Evolutionary conservation across 2,888 invertebrate species (phyloP), one percentile per base, ranked within the genome.

Genomic region (Ligdia adustata): DNA sequence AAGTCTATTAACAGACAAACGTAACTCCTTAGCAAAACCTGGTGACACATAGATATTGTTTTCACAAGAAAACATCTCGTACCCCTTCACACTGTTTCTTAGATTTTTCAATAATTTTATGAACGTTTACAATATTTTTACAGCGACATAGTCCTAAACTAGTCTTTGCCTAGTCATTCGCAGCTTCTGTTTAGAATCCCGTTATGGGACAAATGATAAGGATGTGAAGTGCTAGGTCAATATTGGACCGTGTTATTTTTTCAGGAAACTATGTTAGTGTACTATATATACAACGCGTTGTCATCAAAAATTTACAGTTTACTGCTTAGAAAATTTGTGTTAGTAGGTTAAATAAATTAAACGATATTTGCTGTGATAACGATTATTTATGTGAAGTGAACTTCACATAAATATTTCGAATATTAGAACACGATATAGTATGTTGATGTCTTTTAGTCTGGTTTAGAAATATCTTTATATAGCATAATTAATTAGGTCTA

Each of bases 201-300:
- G 48, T 28, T 42, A 38, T 33, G 41, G 35, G 4, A 7, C 7
- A 13, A 26, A 20, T 38, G 22, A 32, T 48, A 44, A 48, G 57
- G 60, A 55, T 50, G 43, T 57, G 27, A 52, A 57, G 40, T 53
- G 45, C 45, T 50, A 38, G 39, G 43, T 52, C 47, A 50, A 55
- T 52, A 55, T 32, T 48, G 20, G 29, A 28, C 9, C 14, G 29
- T 41, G 44, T 31, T 22, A 16, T 27, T 39, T 39, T 42, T 40
- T 34, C 42, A 20, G 26, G 28, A 33, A 46, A 39, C 14, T 32
- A 18, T 40, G 34, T 24, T 15, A 40, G 29, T 12, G 14, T n/a
- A n/a, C n/a, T n/a, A n/a, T n/a, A n/a, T n/a, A n/a, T n/a, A n/a
- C n/a, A n/a, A n/a, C n/a, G n/a, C n/a, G 7, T 34, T n/a, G 9